Conservation (phyloP, 1,140 invertebrate genomes). For the Macrobrachium nipponense region DNA sequence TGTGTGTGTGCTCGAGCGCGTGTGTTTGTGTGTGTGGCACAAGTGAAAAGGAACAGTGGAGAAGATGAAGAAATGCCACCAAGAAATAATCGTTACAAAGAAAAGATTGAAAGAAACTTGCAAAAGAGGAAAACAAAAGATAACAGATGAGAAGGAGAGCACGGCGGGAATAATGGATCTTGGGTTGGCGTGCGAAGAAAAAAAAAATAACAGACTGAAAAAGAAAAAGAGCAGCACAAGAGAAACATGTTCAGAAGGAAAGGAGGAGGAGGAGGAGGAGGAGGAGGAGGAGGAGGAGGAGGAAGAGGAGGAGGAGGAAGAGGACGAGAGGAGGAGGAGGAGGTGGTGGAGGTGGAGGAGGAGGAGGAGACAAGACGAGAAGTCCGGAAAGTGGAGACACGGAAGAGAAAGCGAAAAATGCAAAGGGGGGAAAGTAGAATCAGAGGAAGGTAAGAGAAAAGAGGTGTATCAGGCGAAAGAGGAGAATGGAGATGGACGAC, state of each 20-base stretch:
- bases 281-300: not conserved
- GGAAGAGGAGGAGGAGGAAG: not conserved
- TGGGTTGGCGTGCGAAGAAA: not conserved
- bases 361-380: not conserved
- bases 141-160: not conserved
- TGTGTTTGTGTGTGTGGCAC: not conserved
- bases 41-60: not conserved
- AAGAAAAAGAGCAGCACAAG: conserved; percentile 1
- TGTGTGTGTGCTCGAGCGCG: not conserved
- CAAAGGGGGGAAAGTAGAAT: not conserved
- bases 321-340: not conserved
- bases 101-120: no score
- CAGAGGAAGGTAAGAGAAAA: conserved; percentile 13
- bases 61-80: not conserved
- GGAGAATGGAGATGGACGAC: not conserved
- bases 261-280: not conserved
- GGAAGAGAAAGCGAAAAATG: not conserved
- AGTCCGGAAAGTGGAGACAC: not conserved
- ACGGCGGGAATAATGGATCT: not conserved
- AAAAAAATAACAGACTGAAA: not conserved
- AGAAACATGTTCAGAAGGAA: not conserved
- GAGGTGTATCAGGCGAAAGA: not conserved
- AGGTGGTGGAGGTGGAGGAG: not conserved
- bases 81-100: no score
- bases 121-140: not conserved